These are phyloP conservation scores for Zelostemma sp. DNA, from an alignment of 1,140 invertebrate genomes.

Conservation along the genomic window DNA sequence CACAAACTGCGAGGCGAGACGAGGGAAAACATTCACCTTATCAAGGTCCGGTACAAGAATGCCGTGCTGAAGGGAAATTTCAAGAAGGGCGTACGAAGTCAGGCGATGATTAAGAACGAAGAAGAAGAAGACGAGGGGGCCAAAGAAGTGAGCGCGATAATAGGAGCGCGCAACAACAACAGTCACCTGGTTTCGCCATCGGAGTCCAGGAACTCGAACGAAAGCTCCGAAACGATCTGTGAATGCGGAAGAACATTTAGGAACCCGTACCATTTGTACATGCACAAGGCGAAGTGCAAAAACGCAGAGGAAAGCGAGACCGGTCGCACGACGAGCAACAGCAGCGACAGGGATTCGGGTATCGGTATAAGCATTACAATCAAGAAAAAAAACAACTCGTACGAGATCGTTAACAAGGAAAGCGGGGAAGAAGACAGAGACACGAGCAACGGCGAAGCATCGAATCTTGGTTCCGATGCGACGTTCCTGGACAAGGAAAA, in stretches of 20 bases:
- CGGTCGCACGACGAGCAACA: constrained; percentile 26
- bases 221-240: constrained; percentile 36
- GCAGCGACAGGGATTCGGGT: constrained; percentile 57
- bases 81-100: background rate
- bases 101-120: constrained; percentile 1
- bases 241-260: constrained; percentile 59
- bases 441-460: constrained; percentile 7
- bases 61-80: constrained; percentile 1
- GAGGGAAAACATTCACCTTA: constrained; percentile 46
- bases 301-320: constrained; percentile 6
- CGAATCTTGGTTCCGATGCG: background rate
- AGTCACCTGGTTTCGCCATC: constrained; percentile 6
- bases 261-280: constrained; percentile 53
- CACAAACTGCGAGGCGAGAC: constrained; percentile 51
- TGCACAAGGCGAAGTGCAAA: constrained; percentile 57
- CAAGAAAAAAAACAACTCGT: constrained; percentile 66
- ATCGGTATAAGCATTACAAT: constrained; percentile 66
- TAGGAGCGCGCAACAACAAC: background rate
- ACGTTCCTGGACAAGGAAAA: too few relatives aligned
- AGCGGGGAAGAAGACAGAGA: constrained; percentile 17
- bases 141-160: constrained; percentile 1
- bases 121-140: background rate
- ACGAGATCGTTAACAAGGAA: constrained; percentile 61
- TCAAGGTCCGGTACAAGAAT: constrained; percentile 38
- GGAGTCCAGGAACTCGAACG: constrained; percentile 1